These are phyloP conservation scores for Hippolais icterina DNA, from an alignment of 2,113 vertebrate genomes.

Conservation along the genomic window DNA sequence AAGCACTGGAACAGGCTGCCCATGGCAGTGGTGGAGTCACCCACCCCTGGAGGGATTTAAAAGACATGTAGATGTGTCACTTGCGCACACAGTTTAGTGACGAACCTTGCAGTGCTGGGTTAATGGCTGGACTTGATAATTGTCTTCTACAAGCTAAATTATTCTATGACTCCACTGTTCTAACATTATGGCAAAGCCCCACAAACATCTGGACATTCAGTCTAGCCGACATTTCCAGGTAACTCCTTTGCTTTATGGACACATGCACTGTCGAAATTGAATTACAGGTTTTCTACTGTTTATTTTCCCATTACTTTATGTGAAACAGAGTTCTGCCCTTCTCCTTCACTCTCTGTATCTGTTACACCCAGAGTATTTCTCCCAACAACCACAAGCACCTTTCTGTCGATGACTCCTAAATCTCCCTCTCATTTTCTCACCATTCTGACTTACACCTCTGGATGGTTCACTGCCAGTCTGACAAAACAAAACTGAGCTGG, in stretches of 20 bases:
- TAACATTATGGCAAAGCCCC: neutral
- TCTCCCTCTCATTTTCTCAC: constrained; percentile 36
- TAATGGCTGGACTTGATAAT: neutral
- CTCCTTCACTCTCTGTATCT: neutral
- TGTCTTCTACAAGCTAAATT: neutral
- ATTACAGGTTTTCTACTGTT: neutral
- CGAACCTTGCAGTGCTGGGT: neutral
- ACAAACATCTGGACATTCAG: neutral
- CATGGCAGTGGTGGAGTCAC: neutral
- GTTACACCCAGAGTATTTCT: neutral
- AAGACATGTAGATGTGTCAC: neutral
- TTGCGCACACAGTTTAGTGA: neutral
- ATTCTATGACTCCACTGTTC: neutral
- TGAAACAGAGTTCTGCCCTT: neutral
- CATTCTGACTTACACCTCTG: neutral
- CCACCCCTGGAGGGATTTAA: neutral
- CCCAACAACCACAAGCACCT: constrained; percentile 11
- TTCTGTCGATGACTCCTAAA: neutral
- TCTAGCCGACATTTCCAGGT: neutral
- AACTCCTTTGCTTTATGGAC: neutral
- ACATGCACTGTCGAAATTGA: neutral
- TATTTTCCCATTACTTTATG: neutral
- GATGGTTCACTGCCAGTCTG: neutral
- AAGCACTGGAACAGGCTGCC: neutral
- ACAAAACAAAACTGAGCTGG: constrained; percentile 47